Evolutionary conservation across 2,113 vertebrate species (phyloP).

Genomic region (Psittacula cyanocephala): DNA sequence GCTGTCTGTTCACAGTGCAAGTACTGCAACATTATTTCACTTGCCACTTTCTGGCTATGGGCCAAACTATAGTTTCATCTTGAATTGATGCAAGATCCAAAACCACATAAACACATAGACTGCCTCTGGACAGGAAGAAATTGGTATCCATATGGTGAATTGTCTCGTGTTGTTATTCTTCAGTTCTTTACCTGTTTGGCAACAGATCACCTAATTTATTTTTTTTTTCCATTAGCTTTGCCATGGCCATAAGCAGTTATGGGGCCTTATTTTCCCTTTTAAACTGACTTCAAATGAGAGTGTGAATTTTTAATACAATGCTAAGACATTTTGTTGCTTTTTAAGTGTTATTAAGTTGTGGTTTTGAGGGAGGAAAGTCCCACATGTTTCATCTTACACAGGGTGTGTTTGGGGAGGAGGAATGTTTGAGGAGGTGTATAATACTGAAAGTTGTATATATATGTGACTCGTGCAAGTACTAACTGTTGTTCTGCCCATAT

Average conservation of each 20-base stretch:
- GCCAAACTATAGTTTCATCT: conserved; percentile 46
- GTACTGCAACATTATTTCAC: conserved; percentile 55
- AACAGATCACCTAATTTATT: not conserved
- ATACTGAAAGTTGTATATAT: not conserved
- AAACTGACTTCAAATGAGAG: not conserved
- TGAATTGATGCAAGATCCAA: not conserved
- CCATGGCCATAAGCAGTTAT: not conserved
- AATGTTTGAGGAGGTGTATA: not conserved
- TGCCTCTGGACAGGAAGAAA: not conserved
- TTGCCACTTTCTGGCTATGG: conserved; percentile 41
- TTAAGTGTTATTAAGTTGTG: not conserved
- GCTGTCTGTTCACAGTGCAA: conserved; percentile 56
- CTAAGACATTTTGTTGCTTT: not conserved
- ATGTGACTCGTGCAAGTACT: not conserved
- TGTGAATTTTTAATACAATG: not conserved
- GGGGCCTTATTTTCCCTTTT: not conserved
- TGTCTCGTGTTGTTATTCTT: not conserved
- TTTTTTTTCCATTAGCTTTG: not conserved
- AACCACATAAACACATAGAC: not conserved
- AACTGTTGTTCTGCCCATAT: not conserved
- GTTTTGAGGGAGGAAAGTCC: not conserved
- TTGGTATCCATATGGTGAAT: not conserved
- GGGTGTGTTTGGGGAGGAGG: not conserved
- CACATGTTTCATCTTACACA: not conserved
- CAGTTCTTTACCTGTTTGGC: not conserved